Conservation (phyloP, 1,140 invertebrate genomes). For the Drosophila rhopaloa region DNA sequence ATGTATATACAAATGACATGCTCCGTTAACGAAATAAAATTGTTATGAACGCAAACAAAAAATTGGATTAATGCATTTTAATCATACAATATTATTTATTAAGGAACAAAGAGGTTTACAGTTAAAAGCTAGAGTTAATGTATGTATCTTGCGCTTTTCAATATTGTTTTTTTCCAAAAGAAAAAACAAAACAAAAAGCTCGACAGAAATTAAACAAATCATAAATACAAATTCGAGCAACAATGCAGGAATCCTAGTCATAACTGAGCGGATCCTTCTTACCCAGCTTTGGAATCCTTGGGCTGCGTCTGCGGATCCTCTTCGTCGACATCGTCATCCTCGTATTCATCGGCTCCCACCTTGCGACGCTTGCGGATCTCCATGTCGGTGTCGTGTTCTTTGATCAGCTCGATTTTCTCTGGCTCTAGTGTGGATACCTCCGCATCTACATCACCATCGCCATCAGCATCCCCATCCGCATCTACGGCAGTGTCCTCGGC, state of each 20-base stretch:
- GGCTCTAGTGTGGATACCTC: constrained; percentile 64
- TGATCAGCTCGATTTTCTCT: constrained; percentile 81
- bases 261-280: constrained; percentile 54
- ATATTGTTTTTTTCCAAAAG: constrained; percentile 9
- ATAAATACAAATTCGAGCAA: constrained; percentile 68
- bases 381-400: constrained; percentile 80
- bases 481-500: constrained; percentile 83
- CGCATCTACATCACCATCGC: constrained; percentile 63
- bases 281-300: constrained; percentile 75
- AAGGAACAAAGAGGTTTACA: constrained; percentile 69
- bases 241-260: constrained; percentile 47
- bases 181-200: constrained; percentile 40
- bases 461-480: constrained; percentile 61
- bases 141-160: constrained; percentile 43
- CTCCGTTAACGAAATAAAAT: constrained; percentile 18
- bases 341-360: constrained; percentile 69
- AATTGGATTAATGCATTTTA: constrained; percentile 62
- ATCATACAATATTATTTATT: constrained; percentile 74
- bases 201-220: constrained; percentile 15
- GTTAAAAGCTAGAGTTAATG: constrained; percentile 66
- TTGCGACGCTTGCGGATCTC: constrained; percentile 72
- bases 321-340: constrained; percentile 65
- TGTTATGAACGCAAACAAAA: constrained; percentile 45
- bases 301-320: constrained; percentile 41
- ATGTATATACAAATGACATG: constrained; percentile 49